A percentile compares a stretch with the other conserved stretches of the same genome.
Evolutionary conservation across 2,797 vertebrate species (phyloP).

Genomic region (Coccyzus lansbergi): DNA sequence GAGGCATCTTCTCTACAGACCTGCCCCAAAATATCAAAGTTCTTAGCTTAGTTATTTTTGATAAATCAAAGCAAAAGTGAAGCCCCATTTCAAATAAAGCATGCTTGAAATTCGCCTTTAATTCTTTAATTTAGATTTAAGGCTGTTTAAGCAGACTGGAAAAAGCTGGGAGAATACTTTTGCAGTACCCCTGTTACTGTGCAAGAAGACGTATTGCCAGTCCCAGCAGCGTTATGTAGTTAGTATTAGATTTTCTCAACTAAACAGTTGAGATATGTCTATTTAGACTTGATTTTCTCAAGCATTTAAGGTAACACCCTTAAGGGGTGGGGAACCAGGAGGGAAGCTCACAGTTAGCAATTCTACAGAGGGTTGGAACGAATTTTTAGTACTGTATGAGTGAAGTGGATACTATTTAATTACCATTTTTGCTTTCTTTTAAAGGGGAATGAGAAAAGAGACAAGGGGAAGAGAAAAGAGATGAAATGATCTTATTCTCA

Average conservation of each 20-base stretch:
- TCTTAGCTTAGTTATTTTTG: background rate
- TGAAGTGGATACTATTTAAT: background rate
- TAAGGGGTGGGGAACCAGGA: background rate
- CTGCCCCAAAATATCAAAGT: background rate
- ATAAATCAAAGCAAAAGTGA: background rate
- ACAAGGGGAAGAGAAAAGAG: background rate
- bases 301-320: conserved; percentile 14
- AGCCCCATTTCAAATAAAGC: background rate
- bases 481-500: background rate
- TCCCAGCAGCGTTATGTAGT: background rate
- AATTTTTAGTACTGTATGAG: background rate
- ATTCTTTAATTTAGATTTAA: conserved; percentile 8
- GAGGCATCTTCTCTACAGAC: background rate
- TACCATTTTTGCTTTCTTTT: background rate
- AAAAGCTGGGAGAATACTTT: background rate
- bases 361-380: conserved; percentile 16
- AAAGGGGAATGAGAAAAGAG: background rate
- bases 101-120: background rate
- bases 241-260: conserved; percentile 40
- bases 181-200: background rate
- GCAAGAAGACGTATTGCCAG: background rate
- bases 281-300: conserved; percentile 43
- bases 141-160: background rate
- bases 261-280: conserved; percentile 1
- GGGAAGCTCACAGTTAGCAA: conserved; percentile 34